Conservation (phyloP, 2,888 invertebrate species). For the Stenotaenia linearis region DNA sequence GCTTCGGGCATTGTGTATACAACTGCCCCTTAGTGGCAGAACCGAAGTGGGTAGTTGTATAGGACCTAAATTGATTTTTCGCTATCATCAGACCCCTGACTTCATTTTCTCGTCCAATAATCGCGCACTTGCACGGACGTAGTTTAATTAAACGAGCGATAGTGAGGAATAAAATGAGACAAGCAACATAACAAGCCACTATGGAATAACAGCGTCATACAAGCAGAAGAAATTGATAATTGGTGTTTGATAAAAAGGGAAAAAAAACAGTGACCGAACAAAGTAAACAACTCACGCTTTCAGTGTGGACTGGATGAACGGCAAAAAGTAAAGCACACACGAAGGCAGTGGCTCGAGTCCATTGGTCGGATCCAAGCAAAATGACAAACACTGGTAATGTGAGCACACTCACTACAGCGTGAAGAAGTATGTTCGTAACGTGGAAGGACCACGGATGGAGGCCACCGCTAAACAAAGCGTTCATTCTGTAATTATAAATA, state of each 20-base stretch:
- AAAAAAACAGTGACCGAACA: neutral
- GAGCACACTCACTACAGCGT: slow-evolving; percentile 57
- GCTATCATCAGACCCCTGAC: neutral
- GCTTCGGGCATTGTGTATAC: neutral
- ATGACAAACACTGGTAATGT: slow-evolving; percentile 53
- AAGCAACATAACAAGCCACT: neutral
- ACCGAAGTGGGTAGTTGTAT: neutral
- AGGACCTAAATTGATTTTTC: neutral
- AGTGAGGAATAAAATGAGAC: neutral
- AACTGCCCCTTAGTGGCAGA: neutral
- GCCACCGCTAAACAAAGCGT: slow-evolving; percentile 58
- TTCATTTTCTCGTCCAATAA: slow-evolving; percentile 9
- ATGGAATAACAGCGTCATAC: neutral
- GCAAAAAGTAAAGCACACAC: slow-evolving; percentile 71
- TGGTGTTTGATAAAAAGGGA: neutral
- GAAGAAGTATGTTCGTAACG: slow-evolving; percentile 66
- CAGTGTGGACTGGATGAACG: slow-evolving; percentile 87
- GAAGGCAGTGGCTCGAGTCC: slow-evolving; percentile 49
- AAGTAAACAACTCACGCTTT: slow-evolving; percentile 58
- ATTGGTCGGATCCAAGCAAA: slow-evolving; percentile 45
- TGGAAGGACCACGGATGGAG: slow-evolving; percentile 59
- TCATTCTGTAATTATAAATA: slow-evolving; percentile 42
- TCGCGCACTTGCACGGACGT: slow-evolving; percentile 4
- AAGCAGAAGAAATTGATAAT: neutral
- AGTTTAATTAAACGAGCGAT: neutral